Evolutionary conservation across 2,888 invertebrate species (phyloP).

Genomic region (Drosophila formosana): DNA sequence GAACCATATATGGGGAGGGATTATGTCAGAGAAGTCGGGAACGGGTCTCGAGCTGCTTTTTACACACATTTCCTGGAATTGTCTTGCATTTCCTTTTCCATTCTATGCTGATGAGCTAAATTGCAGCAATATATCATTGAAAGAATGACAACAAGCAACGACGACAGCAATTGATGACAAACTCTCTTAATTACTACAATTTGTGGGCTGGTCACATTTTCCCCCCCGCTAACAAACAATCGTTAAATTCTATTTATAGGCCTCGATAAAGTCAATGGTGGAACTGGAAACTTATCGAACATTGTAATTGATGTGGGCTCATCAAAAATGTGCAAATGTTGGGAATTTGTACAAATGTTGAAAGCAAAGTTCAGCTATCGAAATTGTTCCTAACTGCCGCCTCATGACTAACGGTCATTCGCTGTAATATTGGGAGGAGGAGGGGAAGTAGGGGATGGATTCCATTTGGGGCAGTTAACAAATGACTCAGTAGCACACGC

Average conservation of each 20-base stretch:
- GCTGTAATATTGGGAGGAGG: neutral
- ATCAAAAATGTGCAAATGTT: conserved; percentile 53
- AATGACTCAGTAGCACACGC: conserved; percentile 37
- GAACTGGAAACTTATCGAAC: conserved; percentile 42
- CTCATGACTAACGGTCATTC: conserved; percentile 28
- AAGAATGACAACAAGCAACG: conserved; percentile 5
- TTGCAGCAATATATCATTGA: conserved; percentile 43
- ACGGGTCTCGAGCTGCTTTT: neutral
- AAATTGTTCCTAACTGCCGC: conserved; percentile 23
- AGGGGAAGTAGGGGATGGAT: neutral
- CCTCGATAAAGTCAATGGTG: conserved; percentile 46
- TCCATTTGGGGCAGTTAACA: conserved; percentile 5
- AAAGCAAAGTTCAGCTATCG: conserved; percentile 39
- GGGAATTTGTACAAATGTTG: conserved; percentile 53
- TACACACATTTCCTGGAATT: neutral
- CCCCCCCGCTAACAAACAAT: conserved; percentile 5
- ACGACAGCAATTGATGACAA: conserved; percentile 46
- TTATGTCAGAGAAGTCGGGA: neutral
- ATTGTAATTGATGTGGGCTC: conserved; percentile 53
- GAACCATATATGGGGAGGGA: neutral
- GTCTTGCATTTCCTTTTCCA: neutral
- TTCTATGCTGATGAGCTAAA: conserved; percentile 9
- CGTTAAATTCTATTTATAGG: conserved; percentile 43
- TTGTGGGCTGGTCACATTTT: conserved; percentile 47
- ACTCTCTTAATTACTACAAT: conserved; percentile 47